These are phyloP conservation scores for Hyphantria cunea DNA, from an alignment of 1,140 invertebrate genomes.

Conservation along the genomic window DNA sequence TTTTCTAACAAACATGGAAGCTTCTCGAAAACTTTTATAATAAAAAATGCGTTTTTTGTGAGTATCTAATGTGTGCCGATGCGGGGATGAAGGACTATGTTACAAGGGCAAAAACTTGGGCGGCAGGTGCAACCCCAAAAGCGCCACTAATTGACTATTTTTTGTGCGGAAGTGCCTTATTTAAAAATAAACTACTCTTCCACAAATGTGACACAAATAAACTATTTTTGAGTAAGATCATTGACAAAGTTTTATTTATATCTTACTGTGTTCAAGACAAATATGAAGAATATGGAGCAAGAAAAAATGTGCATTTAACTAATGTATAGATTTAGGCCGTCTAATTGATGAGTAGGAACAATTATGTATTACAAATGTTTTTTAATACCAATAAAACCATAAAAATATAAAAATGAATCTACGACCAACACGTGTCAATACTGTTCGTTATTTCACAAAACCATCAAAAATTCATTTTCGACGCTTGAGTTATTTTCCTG, in stretches of 20 bases:
- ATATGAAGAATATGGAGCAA: no score
- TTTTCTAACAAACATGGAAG: no score
- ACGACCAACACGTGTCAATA: conserved; percentile 21
- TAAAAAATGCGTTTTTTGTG: not conserved
- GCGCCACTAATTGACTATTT: conserved; percentile 17
- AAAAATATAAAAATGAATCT: no score
- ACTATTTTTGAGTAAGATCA: no score
- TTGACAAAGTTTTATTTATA: no score
- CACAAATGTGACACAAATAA: not conserved
- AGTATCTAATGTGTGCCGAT: not conserved
- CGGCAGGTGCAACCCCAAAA: conserved; percentile 26
- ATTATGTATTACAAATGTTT: no score
- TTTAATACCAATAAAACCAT: no score
- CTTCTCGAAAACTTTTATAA: no score
- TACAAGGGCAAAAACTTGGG: conserved; percentile 14
- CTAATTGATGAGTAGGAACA: no score
- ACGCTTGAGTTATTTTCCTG: conserved; percentile 33
- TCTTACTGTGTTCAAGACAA: no score
- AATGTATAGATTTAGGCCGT: no score
- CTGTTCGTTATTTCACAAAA: conserved; percentile 20
- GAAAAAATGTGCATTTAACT: no score
- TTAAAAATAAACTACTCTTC: conserved; percentile 26
- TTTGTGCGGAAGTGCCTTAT: conserved; percentile 22
- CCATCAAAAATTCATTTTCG: conserved; percentile 36
- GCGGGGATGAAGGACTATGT: not conserved